These are phyloP conservation scores for Caenorhabditis doughertyi DNA, from an alignment of 2,888 invertebrate species.

Conservation along the genomic window DNA sequence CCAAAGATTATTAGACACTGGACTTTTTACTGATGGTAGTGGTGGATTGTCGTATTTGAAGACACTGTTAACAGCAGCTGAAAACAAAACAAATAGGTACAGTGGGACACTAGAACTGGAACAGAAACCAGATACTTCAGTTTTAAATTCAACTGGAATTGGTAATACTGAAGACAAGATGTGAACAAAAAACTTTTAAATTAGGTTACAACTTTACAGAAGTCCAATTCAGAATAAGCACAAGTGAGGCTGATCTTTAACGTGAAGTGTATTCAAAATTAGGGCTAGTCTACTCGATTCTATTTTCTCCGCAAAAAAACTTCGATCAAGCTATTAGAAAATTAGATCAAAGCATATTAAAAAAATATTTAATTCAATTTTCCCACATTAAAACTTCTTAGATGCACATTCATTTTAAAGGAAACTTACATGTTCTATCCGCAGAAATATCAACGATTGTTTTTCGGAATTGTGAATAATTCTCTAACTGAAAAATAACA, in stretches of 20 bases:
- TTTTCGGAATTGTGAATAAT: conserved; percentile 49
- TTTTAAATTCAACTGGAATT: no score
- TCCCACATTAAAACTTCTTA: background rate
- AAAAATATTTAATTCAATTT: no score
- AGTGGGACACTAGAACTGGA: conserved; percentile 10
- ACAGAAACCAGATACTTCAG: conserved; percentile 1
- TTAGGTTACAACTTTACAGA: no score
- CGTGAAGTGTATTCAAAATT: no score
- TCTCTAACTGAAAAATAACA: conserved; percentile 46
- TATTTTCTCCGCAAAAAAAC: no score
- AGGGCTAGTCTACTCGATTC: no score
- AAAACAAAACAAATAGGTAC: conserved; percentile 25
- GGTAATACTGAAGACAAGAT: no score
- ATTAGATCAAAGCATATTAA: no score
- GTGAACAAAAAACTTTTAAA: no score
- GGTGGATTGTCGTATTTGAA: conserved; percentile 61
- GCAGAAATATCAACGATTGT: conserved; percentile 56
- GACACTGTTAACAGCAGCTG: conserved; percentile 57
- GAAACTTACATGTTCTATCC: conserved; percentile 43
- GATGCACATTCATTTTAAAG: background rate
- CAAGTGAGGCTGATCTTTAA: no score
- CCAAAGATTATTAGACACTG: conserved; percentile 48
- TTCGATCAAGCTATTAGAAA: no score
- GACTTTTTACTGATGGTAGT: conserved; percentile 21
- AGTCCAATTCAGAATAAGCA: no score